phyloP scores from a whole-genome alignment of 1,140 invertebrate species.

The Oppia nitens region DNA sequence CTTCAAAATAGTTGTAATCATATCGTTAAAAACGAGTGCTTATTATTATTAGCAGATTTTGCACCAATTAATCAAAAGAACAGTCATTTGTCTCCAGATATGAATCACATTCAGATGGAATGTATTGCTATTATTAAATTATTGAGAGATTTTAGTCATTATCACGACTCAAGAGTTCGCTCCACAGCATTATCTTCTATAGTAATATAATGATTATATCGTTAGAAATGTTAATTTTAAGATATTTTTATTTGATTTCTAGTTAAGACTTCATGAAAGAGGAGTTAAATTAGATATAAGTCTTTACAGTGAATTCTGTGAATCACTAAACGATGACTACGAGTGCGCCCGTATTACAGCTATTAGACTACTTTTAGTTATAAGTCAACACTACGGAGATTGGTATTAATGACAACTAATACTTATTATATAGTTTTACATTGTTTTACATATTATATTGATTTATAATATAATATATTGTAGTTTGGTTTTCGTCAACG shows the following conservation, averaged over 20 bases:
- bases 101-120: conserved; percentile 22
- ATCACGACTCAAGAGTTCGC: conserved; percentile 74
- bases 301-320: conserved; percentile 62
- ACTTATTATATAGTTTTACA: conserved; percentile 14
- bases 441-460: conserved; percentile 5
- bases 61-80: conserved; percentile 8
- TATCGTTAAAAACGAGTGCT: conserved; percentile 54
- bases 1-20: conserved; percentile 47
- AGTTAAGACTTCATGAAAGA: conserved; percentile 3
- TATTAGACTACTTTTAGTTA: conserved; percentile 61
- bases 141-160: conserved; percentile 57
- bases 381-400: conserved; percentile 70
- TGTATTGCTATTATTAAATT: conserved; percentile 42
- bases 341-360: conserved; percentile 76
- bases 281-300: conserved; percentile 41
- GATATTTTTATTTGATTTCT: conserved; percentile 10
- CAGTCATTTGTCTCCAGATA: not conserved
- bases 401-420: conserved; percentile 15
- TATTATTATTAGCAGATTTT: conserved; percentile 33
- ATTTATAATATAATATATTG: not conserved
- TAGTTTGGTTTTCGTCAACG: conserved; percentile 23
- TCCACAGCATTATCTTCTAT: conserved; percentile 69
- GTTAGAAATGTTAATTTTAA: not conserved
- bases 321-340: conserved; percentile 77
- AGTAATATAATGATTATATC: conserved; percentile 33